Base-by-base conservation (phyloP, 2,797 vertebrate genomes). In the Rhabdomys pumilio region DNA sequence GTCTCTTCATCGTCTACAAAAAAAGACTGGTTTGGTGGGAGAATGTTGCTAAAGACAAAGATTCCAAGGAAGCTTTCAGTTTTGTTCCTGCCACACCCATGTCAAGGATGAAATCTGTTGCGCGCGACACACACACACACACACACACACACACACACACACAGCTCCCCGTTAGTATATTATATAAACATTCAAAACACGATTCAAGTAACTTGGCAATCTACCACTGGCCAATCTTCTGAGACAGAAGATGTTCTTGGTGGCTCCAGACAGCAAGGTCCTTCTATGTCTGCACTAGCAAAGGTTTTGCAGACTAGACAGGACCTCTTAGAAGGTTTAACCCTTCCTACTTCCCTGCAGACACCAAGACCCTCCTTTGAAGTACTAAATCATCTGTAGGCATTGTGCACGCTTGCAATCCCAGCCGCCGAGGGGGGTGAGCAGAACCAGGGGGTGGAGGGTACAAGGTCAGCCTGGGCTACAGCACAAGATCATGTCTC, bases 161-260 rank as follows among this genome's bases (percentile, higher is more conserved):
- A 69, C 17, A 47, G 67, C 22, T 90, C 72, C 87, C 89, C 29
- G 44, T 59, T 53, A 50, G 9, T 88, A 4, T 53, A 17, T 65
- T 90, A 80, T 92, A 90, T 93, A 94, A 92, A 85, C 65, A 88
- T 17, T 19, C 34, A 76, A 24, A 26, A 61, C 65, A 31, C 22
- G 84, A 92, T 63, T 82, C 82, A 22, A 0, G 69, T 75, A 90
- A 57, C n/a, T 57, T 63, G 13, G 53, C 38, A 17, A 15, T n/a
- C n/a, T n/a, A n/a, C n/a, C n/a, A n/a, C n/a, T n/a, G n/a, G n/a
- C n/a, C n/a, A n/a, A n/a, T 20, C 14, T 95, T 79, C 63, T 5
- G 22, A 75, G 91, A 63, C 38, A 44, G 84, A 89, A 82, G 75
- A 77, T n/a, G 38, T 44, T 77, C 44, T 15, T 26, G 61, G 47